Evolutionary conservation across 2,888 invertebrate genomes (phyloP).

Genomic region (Hirtodrosophila trivittata): DNA sequence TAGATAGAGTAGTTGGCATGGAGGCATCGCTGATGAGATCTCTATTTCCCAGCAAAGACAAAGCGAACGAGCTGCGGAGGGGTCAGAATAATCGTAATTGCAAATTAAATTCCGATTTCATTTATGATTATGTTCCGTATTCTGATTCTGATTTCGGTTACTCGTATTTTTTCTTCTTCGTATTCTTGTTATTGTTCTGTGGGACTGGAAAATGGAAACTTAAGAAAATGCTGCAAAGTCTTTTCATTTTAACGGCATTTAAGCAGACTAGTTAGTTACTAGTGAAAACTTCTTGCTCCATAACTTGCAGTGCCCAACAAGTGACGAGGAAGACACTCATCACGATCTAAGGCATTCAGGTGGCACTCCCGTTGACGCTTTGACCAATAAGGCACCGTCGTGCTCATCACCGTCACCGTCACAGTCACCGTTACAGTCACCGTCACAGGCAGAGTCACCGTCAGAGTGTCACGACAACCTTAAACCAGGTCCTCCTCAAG

Average conservation of each 20-base stretch:
- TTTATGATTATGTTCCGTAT: slow-evolving; percentile 49
- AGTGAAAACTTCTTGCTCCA: slow-evolving; percentile 25
- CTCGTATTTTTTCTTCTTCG: too few species aligned
- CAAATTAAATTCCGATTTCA: slow-evolving; percentile 61
- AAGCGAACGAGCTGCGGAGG: slow-evolving; percentile 30
- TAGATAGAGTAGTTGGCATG: slow-evolving; percentile 8
- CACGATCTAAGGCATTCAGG: slow-evolving; percentile 51
- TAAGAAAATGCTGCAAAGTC: slow-evolving; percentile 31
- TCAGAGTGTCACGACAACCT: slow-evolving; percentile 54
- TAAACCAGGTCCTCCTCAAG: slow-evolving; percentile 7
- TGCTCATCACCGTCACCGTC: slow-evolving; percentile 53
- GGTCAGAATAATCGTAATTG: slow-evolving; percentile 53
- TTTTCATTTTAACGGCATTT: slow-evolving; percentile 44
- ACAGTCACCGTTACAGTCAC: slow-evolving; percentile 21
- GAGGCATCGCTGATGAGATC: slow-evolving; percentile 53
- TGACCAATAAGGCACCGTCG: slow-evolving; percentile 69
- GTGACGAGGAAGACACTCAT: slow-evolving; percentile 61
- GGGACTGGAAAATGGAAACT: slow-evolving; percentile 29
- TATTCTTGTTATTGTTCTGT: slow-evolving; percentile 25
- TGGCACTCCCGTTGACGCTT: slow-evolving; percentile 20
- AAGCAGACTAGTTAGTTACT: not conserved
- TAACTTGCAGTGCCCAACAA: slow-evolving; percentile 31
- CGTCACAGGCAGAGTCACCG: slow-evolving; percentile 8
- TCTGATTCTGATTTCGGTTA: slow-evolving; percentile 38
- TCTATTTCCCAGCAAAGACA: slow-evolving; percentile 53